Base-by-base conservation (phyloP, 2,113 vertebrate genomes). In the Bungarus multicinctus region DNA sequence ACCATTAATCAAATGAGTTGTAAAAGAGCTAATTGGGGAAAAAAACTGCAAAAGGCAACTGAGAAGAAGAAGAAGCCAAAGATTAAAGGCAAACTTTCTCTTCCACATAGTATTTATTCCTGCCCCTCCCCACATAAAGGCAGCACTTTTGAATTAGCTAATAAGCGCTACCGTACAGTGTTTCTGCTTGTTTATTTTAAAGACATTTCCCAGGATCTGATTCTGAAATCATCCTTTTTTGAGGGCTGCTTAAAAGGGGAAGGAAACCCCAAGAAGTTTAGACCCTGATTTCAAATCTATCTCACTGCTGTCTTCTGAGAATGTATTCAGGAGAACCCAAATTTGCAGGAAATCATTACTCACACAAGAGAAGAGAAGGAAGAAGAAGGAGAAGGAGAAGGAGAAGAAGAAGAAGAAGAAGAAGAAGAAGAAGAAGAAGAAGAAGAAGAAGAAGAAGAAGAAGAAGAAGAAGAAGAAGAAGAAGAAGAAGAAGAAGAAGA, bases 121-220 rank as follows among this genome's bases (percentile, higher is more conserved):
- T 1, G 9, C 10, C 3, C 9, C 58, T 1, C 58, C 39, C 4
- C 34, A 10, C 23, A 10, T 0, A 85, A 25, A 4, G 1, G 22
- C 69, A 22, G 34, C 18, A 39, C 18, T 81, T 81, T 45, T 47
- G 57, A 86, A n/a, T 85, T 53, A 54, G 90, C 69, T 85, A 18
- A 52, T 3, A 39, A 39, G 43, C 2, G 2, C 27, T 12, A 22
- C 0, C 1, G 1, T 12, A 6, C 1, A 11, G 11, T 0, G 1
- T 27, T 5, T 9, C 39, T 11, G 23, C 43, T 9, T 23, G 12
- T 47, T 87, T 58, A n/a, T 34, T 58, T 43, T 6, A n/a, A 22
- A 55, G 34, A 22, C 53, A 27, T 45, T 23, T 60, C 30, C 20
- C 22, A 14, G 12, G 52, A 45, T 55, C n/a, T 23, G 34, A 7